phyloP scores from a whole-genome alignment of 2,113 vertebrate genomes.

The Notarius quadriscutis region DNA sequence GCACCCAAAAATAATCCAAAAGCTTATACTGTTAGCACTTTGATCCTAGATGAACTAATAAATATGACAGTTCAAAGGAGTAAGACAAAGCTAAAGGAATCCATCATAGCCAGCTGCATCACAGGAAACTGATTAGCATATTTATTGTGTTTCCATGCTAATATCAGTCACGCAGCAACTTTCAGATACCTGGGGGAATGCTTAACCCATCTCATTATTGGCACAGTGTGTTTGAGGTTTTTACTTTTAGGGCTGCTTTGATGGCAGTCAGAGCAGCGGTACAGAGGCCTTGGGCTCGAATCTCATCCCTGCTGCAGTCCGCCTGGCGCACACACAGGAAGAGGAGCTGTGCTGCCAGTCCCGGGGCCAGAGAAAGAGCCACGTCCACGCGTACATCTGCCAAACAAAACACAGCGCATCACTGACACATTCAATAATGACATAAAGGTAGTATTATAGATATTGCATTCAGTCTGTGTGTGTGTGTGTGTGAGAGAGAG shows the following conservation, averaged over 20 bases:
- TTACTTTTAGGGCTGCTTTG: conserved; percentile 78
- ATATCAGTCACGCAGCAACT: neutral
- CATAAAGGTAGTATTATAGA: neutral
- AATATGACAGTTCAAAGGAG: neutral
- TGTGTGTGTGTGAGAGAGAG: neutral
- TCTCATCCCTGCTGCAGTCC: conserved; percentile 63
- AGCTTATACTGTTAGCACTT: neutral
- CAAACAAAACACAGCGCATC: conserved; percentile 13
- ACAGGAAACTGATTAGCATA: neutral
- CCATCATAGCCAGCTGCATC: neutral
- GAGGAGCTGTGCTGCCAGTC: conserved; percentile 70
- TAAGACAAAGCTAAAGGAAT: neutral
- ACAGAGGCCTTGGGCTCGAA: conserved; percentile 62
- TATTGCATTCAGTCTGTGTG: neutral
- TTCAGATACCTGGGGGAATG: neutral
- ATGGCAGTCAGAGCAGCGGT: conserved; percentile 60
- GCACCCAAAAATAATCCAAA: neutral
- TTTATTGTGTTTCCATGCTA: neutral
- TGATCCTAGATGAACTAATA: neutral
- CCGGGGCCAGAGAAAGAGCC: conserved; percentile 63
- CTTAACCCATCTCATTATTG: neutral
- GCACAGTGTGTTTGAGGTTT: neutral
- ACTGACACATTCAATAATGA: neutral
- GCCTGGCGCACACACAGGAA: conserved; percentile 76
- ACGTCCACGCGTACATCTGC: conserved; percentile 71